Evolutionary conservation across 1,140 invertebrate genomes (phyloP), one percentile per base, ranked within the genome.

Genomic region (Pissodes strobi): DNA sequence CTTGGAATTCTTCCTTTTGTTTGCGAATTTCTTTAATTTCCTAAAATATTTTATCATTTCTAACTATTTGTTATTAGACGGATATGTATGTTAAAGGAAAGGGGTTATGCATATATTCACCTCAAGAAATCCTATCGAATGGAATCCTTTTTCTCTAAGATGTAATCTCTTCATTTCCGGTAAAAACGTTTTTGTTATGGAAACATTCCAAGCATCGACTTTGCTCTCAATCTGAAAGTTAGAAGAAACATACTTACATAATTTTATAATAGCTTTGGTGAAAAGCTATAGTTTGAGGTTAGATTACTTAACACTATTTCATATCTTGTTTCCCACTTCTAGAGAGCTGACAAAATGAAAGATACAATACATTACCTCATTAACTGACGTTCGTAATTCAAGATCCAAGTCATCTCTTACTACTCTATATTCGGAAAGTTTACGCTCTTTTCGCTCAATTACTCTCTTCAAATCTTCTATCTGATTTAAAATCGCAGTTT

Each of bases 91-190:
- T n/a, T n/a, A n/a, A n/a, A n/a, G n/a, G n/a, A n/a, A n/a, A n/a
- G n/a, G n/a, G n/a, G n/a, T 5, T 27, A 27, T 27, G 25, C 9
- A 27, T 27, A 5, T 27, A 45, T 22, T 23, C 25, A 49, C 46
- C 21, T 49, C 12, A 13, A 49, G 10, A 49, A 49, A 49, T 21
- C 15, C 22, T 9, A 1, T 13, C 13, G 46, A 49, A 49, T 49
- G 46, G n/a, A 49, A 49, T 30, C 46, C 46, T 13, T 49, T 49
- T 23, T 49, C 46, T 49, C 46, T 12, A 21, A 49, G 22, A 49
- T 13, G 46, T 10, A 49, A 21, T 1, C 22, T 25, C 25, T 25
- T 18, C 4, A 49, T 22, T 49, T 49, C 46, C 1, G 46, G 15
- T 13, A 49, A 27, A n/a, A 49, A 49, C 25, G 46, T 49, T 49